phyloP scores from a whole-genome alignment of 2,888 invertebrate genomes.

The Ophonus ardosiacus region DNA sequence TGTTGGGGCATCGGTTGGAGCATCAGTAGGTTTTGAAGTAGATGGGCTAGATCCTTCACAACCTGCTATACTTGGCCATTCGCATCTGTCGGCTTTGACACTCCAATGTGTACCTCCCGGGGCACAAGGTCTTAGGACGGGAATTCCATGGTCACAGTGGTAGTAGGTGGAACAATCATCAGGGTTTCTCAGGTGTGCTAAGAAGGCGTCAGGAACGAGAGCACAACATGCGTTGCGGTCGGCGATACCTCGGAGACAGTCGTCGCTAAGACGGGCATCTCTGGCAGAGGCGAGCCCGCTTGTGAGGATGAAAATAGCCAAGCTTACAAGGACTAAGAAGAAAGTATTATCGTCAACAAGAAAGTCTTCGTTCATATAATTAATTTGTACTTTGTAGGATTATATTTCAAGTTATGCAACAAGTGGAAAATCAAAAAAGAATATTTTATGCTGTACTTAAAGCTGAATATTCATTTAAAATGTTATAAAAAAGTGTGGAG shows the following conservation, averaged over 20 bases:
- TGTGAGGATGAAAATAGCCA: neutral
- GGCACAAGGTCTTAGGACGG: conserved; percentile 39
- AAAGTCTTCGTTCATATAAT: too few relatives aligned
- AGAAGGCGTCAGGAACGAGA: neutral
- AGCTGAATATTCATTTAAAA: too few relatives aligned
- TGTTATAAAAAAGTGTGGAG: too few relatives aligned
- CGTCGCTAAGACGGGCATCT: neutral
- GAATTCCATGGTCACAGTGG: conserved; percentile 57
- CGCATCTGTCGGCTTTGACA: conserved; percentile 37
- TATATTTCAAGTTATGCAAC: too few relatives aligned
- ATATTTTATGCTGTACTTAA: too few relatives aligned
- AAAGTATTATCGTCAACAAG: too few relatives aligned
- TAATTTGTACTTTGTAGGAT: too few relatives aligned
- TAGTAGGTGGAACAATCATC: conserved; percentile 62
- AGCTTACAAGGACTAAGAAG: neutral
- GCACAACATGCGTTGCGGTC: conserved; percentile 15
- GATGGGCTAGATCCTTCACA: too few relatives aligned
- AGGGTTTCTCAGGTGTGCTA: conserved; percentile 21
- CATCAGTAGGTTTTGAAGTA: too few relatives aligned
- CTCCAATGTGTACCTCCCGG: conserved; percentile 58
- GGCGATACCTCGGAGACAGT: conserved; percentile 19
- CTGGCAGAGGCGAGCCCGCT: neutral
- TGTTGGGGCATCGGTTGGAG: too few relatives aligned
- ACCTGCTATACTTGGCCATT: too few relatives aligned
- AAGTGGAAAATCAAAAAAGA: too few relatives aligned